phyloP scores from a whole-genome alignment of 1,140 invertebrate species.

The Amyelois transitella region DNA sequence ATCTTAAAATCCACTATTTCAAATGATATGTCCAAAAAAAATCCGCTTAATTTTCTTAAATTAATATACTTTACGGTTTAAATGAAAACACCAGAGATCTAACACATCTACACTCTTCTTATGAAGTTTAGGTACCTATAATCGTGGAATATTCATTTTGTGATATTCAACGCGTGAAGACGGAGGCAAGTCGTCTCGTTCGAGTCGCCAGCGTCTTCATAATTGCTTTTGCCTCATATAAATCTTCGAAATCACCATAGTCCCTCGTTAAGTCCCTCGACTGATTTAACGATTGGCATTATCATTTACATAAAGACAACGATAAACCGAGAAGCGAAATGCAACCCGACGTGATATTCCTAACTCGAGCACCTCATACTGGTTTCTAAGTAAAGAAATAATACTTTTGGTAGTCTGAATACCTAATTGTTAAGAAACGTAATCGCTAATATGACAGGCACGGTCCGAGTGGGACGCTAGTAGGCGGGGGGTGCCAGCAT shows the following conservation, averaged over 20 bases:
- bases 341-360: conserved; percentile 46
- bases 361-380: conserved; percentile 29
- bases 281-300: conserved; percentile 31
- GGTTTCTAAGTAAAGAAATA: conserved; percentile 48
- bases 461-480: conserved; percentile 51
- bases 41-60: conserved; percentile 57
- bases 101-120: conserved; percentile 41
- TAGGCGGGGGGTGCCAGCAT: conserved; percentile 72
- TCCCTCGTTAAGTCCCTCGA: conserved; percentile 12
- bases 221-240: conserved; percentile 41
- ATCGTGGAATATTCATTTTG: conserved; percentile 50
- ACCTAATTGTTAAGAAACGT: conserved; percentile 40
- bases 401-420: conserved; percentile 68
- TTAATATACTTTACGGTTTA: conserved; percentile 58
- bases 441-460: conserved; percentile 14
- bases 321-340: conserved; percentile 34
- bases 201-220: conserved; percentile 71
- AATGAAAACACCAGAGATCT: conserved; percentile 60
- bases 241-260: conserved; percentile 47
- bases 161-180: conserved; percentile 50
- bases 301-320: conserved; percentile 49
- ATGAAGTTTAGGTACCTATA: conserved; percentile 44
- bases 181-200: conserved; percentile 60
- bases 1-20: conserved; percentile 57
- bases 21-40: conserved; percentile 64